Evolutionary conservation across 1,140 invertebrate genomes (phyloP), one percentile per base, ranked within the genome.

Genomic region (Archivesica marissinica): DNA sequence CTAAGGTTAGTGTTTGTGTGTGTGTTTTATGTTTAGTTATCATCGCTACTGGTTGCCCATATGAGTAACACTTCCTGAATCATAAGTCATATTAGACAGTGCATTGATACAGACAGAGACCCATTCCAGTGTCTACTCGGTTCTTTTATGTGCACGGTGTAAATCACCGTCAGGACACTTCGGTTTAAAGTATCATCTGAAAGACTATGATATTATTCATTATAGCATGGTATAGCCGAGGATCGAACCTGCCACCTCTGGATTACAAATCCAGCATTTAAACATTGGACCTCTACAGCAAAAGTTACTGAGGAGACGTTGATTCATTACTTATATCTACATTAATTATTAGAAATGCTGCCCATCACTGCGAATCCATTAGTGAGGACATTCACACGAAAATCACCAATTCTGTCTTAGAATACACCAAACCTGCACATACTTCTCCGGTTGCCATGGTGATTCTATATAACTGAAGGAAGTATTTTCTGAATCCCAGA

Each of bases 381-480:
- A 9, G 41, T 9, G 17, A 47, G 41, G 41, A 47, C 17, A 47
- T 9, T 47, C 17, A 7, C 7, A 17, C 17, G 7, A 47, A 17
- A 47, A 9, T 47, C 41, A 47, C 17, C 17, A 9, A 17, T 47
- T 7, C 41, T 9, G 17, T 9, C 17, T 9, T 17, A 47, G 7
- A 7, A 47, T 9, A 47, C 17, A 47, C 41, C 3, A n/a, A 7
- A 4, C 17, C 17, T 20, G 50, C 3, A 7, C 23, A 28, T 59
- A 64, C 59, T 20, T 64, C 30, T 15, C 59, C 59, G 38, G 15
- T 41, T 23, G 33, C 23, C 50, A 76, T 35, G 6, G 74, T 76
- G 20, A 76, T 28, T 23, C 33, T 35, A 20, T 76, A 76, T 17
- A 76, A 59, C 44, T 76, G 74, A 17, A 76, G 33, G 44, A 56